Base-by-base conservation (phyloP, 2,797 vertebrate species). In the Alcedo quadribrachys region DNA sequence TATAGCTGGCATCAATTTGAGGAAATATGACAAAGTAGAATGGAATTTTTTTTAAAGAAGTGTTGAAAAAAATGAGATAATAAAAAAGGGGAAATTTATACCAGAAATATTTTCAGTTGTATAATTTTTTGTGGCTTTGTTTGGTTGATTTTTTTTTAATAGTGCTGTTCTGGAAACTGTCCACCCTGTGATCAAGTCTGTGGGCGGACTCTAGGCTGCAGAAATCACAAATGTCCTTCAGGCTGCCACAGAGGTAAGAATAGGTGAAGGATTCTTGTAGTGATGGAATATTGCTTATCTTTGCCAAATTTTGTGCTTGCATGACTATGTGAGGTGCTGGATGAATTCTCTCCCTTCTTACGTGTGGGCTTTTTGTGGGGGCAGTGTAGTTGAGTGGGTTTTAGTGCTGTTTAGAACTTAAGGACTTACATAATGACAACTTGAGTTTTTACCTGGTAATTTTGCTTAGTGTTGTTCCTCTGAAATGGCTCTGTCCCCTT, bases 181-280 rank as follows among this genome's bases (percentile, higher is more conserved):
- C 98, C 98, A 8, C 98, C 98, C 33, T 99, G 99, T 97, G 99
- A 99, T 95, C 98, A 98, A 97, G 97, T 96, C 95, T 99, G 99
- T 13, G 98, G 98, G 43, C 97, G 99, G 50, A 98, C 98, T 33
- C 96, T 99, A 25, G 98, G 98, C 69, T 99, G 99, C 96, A 98
- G 99, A 66, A 99, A 99, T 97, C 99, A 99, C 96, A 99, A 99
- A 96, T 99, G 99, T 96, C 99, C 99, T 30, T 99, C 99, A 4
- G 98, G 98, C 82, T 99, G 99, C 95, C 99, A 99, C 95, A 99
- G 98, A 98, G 99, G 99, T 99, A 98, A 98, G 96, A 94, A 53
- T 37, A 58, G 30, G 24, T 40, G 61, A 86, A 87, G 28, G 53
- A 78, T 90, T 25, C 46, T n/a, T 6, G 3, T 18, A 69, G 62